Conservation (phyloP, 1,140 invertebrate species). For the Drosophila bifasciata region DNA sequence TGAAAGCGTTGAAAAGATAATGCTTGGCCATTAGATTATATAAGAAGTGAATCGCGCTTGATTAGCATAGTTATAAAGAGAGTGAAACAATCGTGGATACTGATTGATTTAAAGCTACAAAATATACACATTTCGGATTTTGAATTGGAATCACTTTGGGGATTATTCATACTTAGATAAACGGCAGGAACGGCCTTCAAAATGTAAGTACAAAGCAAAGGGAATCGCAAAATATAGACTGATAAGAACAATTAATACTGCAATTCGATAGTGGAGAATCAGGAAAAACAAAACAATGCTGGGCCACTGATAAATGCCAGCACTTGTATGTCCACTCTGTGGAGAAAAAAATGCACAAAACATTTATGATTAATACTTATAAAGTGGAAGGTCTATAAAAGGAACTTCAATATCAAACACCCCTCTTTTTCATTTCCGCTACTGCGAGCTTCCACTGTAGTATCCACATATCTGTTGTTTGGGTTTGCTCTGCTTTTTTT, state of each 20-base stretch:
- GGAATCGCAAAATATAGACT: not conserved
- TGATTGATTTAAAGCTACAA: slow-evolving; percentile 39
- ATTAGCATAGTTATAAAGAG: slow-evolving; percentile 32
- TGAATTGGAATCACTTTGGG: slow-evolving; percentile 1
- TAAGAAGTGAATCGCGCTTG: slow-evolving; percentile 36
- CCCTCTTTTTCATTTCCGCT: too few species aligned
- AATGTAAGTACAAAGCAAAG: slow-evolving; percentile 32
- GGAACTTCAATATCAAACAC: too few species aligned
- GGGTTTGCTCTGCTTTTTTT: slow-evolving; percentile 10
- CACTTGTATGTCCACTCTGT: slow-evolving; percentile 48
- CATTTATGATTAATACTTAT: too few species aligned
- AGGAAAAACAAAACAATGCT: slow-evolving; percentile 4
- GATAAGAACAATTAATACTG: slow-evolving; percentile 23
- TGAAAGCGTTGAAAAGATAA: slow-evolving; percentile 55
- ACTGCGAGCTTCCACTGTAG: too few species aligned
- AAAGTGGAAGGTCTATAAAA: too few species aligned
- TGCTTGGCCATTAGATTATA: slow-evolving; percentile 29
- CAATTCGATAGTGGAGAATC: slow-evolving; percentile 5
- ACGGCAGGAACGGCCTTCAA: slow-evolving; percentile 34
- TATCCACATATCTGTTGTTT: too few species aligned
- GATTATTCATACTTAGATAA: slow-evolving; percentile 7
- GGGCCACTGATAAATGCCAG: slow-evolving; percentile 12
- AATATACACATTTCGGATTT: slow-evolving; percentile 23
- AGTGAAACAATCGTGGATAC: slow-evolving; percentile 6
- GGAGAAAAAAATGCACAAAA: slow-evolving; percentile 20